Conservation (phyloP, 2,888 invertebrate genomes). For the Ashinkailepas kermadecensis region DNA sequence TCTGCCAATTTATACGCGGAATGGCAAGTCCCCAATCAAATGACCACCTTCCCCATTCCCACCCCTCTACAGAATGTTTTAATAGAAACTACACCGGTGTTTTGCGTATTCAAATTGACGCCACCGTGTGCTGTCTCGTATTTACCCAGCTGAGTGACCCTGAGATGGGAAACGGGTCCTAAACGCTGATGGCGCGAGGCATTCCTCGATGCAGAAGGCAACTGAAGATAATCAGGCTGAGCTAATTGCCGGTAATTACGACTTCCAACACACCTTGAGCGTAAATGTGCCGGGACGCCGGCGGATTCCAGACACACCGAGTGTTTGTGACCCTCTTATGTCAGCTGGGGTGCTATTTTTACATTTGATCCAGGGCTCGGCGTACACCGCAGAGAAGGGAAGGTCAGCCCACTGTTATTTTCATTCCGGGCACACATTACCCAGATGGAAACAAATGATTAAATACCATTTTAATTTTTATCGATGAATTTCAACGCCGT, state of each 20-base stretch:
- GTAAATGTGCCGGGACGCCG: not conserved
- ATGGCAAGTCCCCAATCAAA: no score
- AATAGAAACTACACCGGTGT: not conserved
- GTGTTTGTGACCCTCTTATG: not conserved
- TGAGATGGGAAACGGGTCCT: not conserved
- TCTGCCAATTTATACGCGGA: no score
- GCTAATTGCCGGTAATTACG: not conserved
- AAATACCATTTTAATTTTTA: no score
- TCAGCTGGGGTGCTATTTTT: not conserved
- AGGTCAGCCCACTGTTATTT: no score
- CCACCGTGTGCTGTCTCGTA: not conserved
- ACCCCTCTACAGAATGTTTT: not conserved
- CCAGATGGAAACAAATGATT: no score
- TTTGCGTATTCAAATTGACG: conserved; percentile 2
- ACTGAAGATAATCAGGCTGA: not conserved
- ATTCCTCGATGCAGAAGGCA: not conserved
- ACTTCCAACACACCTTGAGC: not conserved
- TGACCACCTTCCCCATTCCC: no score
- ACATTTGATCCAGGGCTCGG: not conserved
- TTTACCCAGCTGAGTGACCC: not conserved
- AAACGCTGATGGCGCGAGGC: not conserved
- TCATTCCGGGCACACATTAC: no score
- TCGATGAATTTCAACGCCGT: no score
- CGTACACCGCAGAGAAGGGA: no score
- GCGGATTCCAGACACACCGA: not conserved